phyloP scores from a whole-genome alignment of 1,140 invertebrate species.

The Berghia stephanieae region DNA sequence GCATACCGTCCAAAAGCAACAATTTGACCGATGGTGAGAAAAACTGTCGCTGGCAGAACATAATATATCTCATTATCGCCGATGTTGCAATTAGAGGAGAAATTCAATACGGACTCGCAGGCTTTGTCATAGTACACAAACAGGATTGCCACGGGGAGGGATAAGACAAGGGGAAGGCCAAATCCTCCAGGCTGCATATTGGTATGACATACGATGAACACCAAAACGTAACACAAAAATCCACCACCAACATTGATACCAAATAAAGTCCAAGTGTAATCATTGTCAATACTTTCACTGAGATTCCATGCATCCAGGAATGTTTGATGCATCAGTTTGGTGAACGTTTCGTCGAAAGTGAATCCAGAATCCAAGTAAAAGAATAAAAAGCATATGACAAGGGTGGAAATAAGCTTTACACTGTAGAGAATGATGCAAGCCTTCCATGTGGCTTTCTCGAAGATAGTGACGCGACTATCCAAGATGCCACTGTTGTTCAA shows the following conservation, averaged over 20 bases:
- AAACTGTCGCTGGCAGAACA: neutral
- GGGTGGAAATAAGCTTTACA: slow-evolving; percentile 25
- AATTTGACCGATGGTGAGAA: slow-evolving; percentile 29
- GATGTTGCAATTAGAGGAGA: neutral
- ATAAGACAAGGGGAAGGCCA: slow-evolving; percentile 34
- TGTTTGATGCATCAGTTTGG: neutral
- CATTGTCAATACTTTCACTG: neutral
- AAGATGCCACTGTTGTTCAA: neutral
- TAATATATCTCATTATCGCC: neutral
- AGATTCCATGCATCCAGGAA: slow-evolving; percentile 29
- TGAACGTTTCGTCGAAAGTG: neutral
- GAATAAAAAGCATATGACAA: slow-evolving; percentile 26
- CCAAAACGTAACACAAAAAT: slow-evolving; percentile 36
- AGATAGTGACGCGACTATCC: neutral
- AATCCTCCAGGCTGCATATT: slow-evolving; percentile 39
- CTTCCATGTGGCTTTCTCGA: slow-evolving; percentile 35
- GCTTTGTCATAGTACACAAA: neutral
- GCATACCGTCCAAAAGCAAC: slow-evolving; percentile 27
- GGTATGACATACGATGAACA: slow-evolving; percentile 40
- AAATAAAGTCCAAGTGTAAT: slow-evolving; percentile 14
- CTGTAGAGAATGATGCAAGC: slow-evolving; percentile 29
- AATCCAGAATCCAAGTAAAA: slow-evolving; percentile 27
- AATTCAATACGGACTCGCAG: slow-evolving; percentile 20
- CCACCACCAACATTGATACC: slow-evolving; percentile 19
- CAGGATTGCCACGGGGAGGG: slow-evolving; percentile 31